A percentile compares a stretch with the other conserved stretches of the same genome.
Conservation (phyloP, 1,140 invertebrate species). For the Calliopsis andreniformis region DNA sequence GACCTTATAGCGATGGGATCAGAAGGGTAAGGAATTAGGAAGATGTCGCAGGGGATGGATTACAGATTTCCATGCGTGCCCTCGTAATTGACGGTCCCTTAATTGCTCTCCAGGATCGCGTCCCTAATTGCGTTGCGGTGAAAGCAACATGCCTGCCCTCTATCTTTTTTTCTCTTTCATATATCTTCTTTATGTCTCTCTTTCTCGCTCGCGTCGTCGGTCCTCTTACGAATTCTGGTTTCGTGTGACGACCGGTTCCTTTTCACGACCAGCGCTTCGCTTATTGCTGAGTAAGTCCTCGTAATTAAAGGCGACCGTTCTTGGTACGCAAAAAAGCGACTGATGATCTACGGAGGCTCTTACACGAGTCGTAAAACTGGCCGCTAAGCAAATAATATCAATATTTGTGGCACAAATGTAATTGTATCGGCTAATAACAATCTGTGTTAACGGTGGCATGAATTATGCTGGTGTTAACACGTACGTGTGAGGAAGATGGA, state of each 20-base stretch:
- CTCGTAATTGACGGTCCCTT: slow-evolving; percentile 33
- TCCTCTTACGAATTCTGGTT: slow-evolving; percentile 25
- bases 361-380: neutral
- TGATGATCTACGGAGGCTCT: neutral
- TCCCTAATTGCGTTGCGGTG: slow-evolving; percentile 46
- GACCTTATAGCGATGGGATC: neutral
- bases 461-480: too few species aligned
- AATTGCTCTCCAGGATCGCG: slow-evolving; percentile 40
- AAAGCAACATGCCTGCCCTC: slow-evolving; percentile 31
- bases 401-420: neutral
- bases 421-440: neutral
- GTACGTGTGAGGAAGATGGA: too few species aligned
- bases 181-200: neutral
- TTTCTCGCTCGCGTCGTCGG: neutral
- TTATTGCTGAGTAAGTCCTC: slow-evolving; percentile 37
- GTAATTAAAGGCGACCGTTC: slow-evolving; percentile 37
- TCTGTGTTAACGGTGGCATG: neutral
- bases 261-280: slow-evolving; percentile 1
- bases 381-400: slow-evolving; percentile 6
- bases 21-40: neutral
- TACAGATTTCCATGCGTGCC: slow-evolving; percentile 25
- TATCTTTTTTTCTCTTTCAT: neutral
- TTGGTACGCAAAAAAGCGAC: neutral
- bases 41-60: slow-evolving; percentile 7
- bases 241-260: slow-evolving; percentile 44